phyloP scores from a whole-genome alignment of 2,797 vertebrate genomes.

The Sebastes diaconus region DNA sequence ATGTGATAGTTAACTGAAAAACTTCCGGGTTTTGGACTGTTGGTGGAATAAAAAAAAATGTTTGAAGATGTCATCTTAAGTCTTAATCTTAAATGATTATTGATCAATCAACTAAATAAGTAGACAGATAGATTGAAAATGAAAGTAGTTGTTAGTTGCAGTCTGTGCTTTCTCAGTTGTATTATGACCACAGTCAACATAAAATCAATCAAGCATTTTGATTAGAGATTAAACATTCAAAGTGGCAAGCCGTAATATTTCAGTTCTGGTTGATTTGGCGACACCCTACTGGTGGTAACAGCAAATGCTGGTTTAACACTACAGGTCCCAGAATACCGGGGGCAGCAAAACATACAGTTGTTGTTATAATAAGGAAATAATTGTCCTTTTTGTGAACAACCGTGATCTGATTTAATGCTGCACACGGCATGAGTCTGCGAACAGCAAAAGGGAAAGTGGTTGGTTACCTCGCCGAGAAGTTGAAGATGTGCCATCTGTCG shows the following conservation, averaged over 20 bases:
- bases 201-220: background rate
- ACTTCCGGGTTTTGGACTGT: background rate
- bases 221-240: background rate
- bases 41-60: background rate
- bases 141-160: background rate
- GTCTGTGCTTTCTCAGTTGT: background rate
- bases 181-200: background rate
- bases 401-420: no score
- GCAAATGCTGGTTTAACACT: no score
- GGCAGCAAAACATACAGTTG: no score
- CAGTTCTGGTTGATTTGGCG: no score
- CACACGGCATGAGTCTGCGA: rapidly evolving
- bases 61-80: background rate
- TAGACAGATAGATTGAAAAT: background rate
- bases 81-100: background rate
- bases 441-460: no score
- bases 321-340: no score
- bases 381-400: no score
- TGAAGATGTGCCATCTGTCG: no score
- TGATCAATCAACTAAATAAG: background rate
- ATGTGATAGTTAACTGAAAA: background rate
- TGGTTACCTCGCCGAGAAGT: no score
- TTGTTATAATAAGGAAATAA: no score
- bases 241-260: no score
- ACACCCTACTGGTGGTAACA: no score